These are phyloP conservation scores for Teleopsis dalmanni DNA, from an alignment of 1,140 invertebrate species.

Conservation along the genomic window DNA sequence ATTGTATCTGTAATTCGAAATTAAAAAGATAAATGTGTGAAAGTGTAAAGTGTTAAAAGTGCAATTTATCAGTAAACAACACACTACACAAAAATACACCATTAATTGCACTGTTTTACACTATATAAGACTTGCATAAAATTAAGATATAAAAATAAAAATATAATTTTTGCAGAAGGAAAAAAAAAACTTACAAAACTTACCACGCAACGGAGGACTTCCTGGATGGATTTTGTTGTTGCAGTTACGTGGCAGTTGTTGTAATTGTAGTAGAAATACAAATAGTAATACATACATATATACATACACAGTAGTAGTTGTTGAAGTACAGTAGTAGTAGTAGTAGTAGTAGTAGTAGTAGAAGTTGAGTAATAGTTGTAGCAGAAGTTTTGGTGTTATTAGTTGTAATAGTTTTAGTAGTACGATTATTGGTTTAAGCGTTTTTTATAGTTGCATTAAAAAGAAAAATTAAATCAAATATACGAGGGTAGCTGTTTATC, in stretches of 20 bases:
- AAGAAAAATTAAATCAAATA: no score
- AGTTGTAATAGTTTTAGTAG: neutral
- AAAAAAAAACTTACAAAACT: conserved; percentile 5
- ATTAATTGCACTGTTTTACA: neutral
- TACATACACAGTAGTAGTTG: conserved; percentile 2
- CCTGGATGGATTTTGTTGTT: conserved; percentile 10
- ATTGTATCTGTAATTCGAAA: no score
- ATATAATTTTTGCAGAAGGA: no score
- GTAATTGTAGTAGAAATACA: neutral
- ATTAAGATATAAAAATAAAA: neutral
- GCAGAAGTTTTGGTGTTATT: neutral
- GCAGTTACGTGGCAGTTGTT: neutral
- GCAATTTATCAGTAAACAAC: neutral
- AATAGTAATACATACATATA: neutral
- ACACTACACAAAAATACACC: neutral
- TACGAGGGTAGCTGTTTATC: no score
- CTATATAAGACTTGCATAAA: neutral
- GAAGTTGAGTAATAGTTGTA: neutral
- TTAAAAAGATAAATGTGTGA: no score
- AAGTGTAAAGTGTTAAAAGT: no score
- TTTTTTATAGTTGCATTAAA: no score
- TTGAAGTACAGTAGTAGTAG: conserved; percentile 1
- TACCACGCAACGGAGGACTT: conserved; percentile 14
- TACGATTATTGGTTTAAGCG: no score
- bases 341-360: conserved; percentile 2